A percentile compares a stretch with the other conserved stretches of the same genome.
phyloP scores from a whole-genome alignment of 2,888 invertebrate species.

The Mylabris sibirica region DNA sequence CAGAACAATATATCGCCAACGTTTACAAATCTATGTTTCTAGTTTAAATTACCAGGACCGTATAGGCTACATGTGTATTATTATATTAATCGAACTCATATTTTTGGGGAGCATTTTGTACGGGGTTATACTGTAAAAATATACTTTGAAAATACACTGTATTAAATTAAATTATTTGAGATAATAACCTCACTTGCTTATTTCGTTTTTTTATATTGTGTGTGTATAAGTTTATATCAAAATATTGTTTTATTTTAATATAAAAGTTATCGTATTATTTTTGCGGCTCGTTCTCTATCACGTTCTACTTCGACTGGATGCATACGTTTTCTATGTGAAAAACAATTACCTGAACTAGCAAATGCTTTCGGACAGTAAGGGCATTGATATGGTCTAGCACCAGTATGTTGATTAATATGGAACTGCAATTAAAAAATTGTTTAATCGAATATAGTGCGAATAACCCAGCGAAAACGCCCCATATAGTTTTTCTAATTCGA shows the following conservation, averaged over 20 bases:
- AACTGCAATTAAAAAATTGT: constrained; percentile 63
- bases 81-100: no score
- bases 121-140: no score
- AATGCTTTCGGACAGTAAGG: constrained; percentile 77
- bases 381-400: constrained; percentile 75
- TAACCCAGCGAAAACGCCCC: background rate
- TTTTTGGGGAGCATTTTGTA: no score
- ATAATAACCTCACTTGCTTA: constrained; percentile 34
- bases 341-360: constrained; percentile 77
- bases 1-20: no score
- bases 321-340: constrained; percentile 76
- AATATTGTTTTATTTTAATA: constrained; percentile 1
- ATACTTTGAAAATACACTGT: background rate
- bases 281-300: constrained; percentile 65
- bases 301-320: constrained; percentile 70
- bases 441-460: background rate
- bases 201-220: constrained; percentile 6
- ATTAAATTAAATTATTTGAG: background rate
- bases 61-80: no score
- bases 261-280: constrained; percentile 64
- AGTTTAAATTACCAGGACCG: no score
- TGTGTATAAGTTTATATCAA: constrained; percentile 12
- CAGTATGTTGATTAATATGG: constrained; percentile 79
- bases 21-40: no score
- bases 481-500: no score